A percentile compares a stretch with the other conserved stretches of the same genome.
Evolutionary conservation across 2,113 vertebrate genomes (phyloP).

Genomic region (Rutilus rutilus): DNA sequence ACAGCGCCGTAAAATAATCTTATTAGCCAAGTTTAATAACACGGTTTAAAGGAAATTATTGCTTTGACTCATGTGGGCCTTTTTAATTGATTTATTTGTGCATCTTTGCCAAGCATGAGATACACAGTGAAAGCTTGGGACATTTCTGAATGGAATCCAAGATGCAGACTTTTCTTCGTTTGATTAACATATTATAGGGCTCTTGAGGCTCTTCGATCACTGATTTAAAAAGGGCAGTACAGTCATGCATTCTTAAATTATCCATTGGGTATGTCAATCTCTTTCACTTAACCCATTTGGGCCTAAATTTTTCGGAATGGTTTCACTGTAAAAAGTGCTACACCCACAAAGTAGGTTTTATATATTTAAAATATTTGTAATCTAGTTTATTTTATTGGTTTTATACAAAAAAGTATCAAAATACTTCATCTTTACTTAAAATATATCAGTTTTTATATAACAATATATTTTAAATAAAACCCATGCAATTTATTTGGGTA

Average conservation of each 20-base stretch:
- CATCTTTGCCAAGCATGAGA: conserved; percentile 20
- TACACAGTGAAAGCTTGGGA: neutral
- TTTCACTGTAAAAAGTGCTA: too few relatives aligned
- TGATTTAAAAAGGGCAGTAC: neutral
- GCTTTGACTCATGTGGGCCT: conserved; percentile 17
- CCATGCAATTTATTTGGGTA: too few relatives aligned
- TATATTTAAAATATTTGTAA: too few relatives aligned
- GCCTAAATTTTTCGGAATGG: too few relatives aligned
- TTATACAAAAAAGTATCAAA: too few relatives aligned
- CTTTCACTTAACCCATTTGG: neutral
- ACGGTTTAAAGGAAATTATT: conserved; percentile 32
- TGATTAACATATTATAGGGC: neutral
- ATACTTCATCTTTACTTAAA: too few relatives aligned
- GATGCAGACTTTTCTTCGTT: neutral
- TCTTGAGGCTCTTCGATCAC: conserved; percentile 3
- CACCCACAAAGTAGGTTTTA: too few relatives aligned
- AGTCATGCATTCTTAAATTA: neutral
- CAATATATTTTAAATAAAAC: too few relatives aligned
- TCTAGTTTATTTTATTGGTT: too few relatives aligned
- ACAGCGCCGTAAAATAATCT: conserved; percentile 20
- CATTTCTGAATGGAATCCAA: neutral
- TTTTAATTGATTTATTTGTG: conserved; percentile 37
- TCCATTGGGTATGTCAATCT: neutral
- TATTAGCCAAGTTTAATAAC: conserved; percentile 26
- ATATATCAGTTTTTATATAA: too few relatives aligned